A percentile compares a stretch with the other conserved stretches of the same genome.
phyloP scores from a whole-genome alignment of 2,113 vertebrate genomes.

The Empidonax traillii region DNA sequence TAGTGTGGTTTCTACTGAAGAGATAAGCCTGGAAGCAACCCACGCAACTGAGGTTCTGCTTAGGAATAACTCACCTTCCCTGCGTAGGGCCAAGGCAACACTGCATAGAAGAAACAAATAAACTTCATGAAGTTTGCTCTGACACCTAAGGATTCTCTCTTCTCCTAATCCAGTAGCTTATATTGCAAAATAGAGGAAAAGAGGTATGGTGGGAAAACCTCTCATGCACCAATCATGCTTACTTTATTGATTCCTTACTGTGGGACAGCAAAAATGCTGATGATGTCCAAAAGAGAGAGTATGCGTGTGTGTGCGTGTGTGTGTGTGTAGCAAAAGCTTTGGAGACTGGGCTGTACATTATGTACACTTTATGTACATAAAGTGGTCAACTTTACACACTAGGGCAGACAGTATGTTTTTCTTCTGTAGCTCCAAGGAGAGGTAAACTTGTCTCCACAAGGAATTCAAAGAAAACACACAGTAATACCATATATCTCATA shows the following conservation, averaged over 20 bases:
- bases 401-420: neutral
- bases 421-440: neutral
- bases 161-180: neutral
- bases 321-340: neutral
- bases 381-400: neutral
- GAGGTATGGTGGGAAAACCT: neutral
- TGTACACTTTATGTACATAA: no score
- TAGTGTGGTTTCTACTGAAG: neutral
- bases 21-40: neutral
- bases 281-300: neutral
- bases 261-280: neutral
- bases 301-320: rapidly evolving
- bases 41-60: neutral
- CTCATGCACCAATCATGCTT: neutral
- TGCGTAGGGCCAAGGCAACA: neutral
- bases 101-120: rapidly evolving
- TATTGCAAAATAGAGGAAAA: neutral
- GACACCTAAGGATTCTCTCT: neutral
- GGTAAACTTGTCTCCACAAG: neutral
- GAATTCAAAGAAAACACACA: neutral
- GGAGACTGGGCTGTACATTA: neutral
- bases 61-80: neutral
- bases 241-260: neutral
- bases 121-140: neutral
- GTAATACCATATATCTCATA: neutral